These are phyloP conservation scores for Drosophila orena DNA, from an alignment of 1,140 invertebrate genomes.

Conservation along the genomic window DNA sequence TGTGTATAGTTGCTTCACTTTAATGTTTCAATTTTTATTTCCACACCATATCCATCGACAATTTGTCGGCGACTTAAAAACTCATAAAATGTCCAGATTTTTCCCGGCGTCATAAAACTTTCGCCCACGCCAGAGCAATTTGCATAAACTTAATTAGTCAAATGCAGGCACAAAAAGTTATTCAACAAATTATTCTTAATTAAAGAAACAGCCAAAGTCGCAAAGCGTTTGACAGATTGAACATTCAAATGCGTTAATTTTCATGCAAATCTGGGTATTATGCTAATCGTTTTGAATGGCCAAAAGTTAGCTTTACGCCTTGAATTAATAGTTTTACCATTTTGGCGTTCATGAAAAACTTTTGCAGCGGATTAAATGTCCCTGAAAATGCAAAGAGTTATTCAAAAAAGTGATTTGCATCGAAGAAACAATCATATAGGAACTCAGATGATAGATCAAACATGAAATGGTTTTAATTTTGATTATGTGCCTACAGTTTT, in stretches of 20 bases:
- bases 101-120: slow-evolving; percentile 45
- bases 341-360: slow-evolving; percentile 36
- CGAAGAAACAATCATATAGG: slow-evolving; percentile 11
- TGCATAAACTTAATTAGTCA: slow-evolving; percentile 55
- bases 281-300: slow-evolving; percentile 10
- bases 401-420: neutral
- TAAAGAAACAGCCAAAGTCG: slow-evolving; percentile 29
- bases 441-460: slow-evolving; percentile 23
- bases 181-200: slow-evolving; percentile 65
- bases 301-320: slow-evolving; percentile 5
- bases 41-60: slow-evolving; percentile 19
- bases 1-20: slow-evolving; percentile 33
- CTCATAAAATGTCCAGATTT: slow-evolving; percentile 28
- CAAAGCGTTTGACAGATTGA: slow-evolving; percentile 21
- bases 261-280: slow-evolving; percentile 26
- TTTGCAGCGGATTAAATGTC: slow-evolving; percentile 22
- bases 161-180: slow-evolving; percentile 37
- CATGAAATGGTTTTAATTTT: slow-evolving; percentile 44
- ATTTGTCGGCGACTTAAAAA: slow-evolving; percentile 56
- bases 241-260: slow-evolving; percentile 30
- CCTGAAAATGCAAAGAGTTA: slow-evolving; percentile 4
- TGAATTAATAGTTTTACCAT: slow-evolving; percentile 44
- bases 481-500: slow-evolving; percentile 37
- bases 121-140: slow-evolving; percentile 45
- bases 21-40: slow-evolving; percentile 37